Evolutionary conservation across 2,888 invertebrate genomes (phyloP), one percentile per base, ranked within the genome.

Genomic region (Uloborus plumipes): DNA sequence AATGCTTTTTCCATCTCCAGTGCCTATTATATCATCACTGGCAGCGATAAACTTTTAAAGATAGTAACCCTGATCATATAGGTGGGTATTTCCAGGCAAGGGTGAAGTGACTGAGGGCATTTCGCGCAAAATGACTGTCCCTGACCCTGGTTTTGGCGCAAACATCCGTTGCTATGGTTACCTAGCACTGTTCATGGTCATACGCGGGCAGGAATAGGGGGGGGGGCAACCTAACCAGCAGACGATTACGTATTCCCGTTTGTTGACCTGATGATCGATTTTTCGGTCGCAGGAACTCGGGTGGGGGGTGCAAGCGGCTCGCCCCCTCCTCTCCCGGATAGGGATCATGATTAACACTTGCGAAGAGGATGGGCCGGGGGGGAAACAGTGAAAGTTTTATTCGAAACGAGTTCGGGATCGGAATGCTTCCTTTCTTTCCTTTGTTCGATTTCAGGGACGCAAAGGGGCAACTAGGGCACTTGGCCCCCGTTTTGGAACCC

Each of bases 201-300:
- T 58, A 55, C 67, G 70, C 59, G 69, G 62, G 74, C 55, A 66
- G 71, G 61, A 26, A 58, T 59, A 31, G 50, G 67, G 75, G 61
- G 66, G 55, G 49, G 20, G 58, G 58, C 18, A 55, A 55, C 55
- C n/a, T 11, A 55, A 55, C 55, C 55, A 55, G 70, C 62, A 77
- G 78, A 65, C 70, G 65, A 78, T 78, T 81, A 74, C 80, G 70
- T 75, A 74, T 81, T 75, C 75, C 71, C 81, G 81, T 82, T 82
- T 82, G 81, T 82, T 82, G 81, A 82, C 81, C 81, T 82, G 81
- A 75, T 82, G 81, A 82, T 82, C 81, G 81, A 82, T 82, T 82
- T 82, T 75, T 70, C 76, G 49, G 71, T 59, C 31, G 77, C 55
- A 64, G 62, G n/a, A 64, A 53, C 49, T 58, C 55, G 65, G 26